Conservation (phyloP, 2,888 invertebrate genomes). For the Amphipyra berbera region DNA sequence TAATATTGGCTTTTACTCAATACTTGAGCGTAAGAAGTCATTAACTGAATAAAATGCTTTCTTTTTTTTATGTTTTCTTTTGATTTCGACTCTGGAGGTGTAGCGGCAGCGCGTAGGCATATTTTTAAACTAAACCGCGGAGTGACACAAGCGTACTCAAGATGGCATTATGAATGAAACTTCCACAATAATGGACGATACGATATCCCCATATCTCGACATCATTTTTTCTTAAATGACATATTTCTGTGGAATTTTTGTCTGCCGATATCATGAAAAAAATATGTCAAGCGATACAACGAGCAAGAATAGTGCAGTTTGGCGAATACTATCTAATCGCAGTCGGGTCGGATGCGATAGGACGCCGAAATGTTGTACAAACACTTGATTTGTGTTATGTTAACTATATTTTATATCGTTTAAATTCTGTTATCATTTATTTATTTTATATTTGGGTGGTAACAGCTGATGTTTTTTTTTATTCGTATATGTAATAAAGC, state of each 20-base stretch:
- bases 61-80: too few relatives aligned
- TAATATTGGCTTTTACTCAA: too few relatives aligned
- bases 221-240: background rate
- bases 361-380: slow-evolving; percentile 42
- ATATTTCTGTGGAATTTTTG: slow-evolving; percentile 23
- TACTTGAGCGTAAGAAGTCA: too few relatives aligned
- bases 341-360: slow-evolving; percentile 51
- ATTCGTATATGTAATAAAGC: background rate
- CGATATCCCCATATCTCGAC: too few relatives aligned
- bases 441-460: slow-evolving; percentile 22
- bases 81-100: too few relatives aligned
- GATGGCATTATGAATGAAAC: background rate
- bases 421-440: slow-evolving; percentile 22
- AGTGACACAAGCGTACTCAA: too few relatives aligned
- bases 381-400: slow-evolving; percentile 37
- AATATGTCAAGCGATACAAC: slow-evolving; percentile 46
- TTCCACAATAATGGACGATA: background rate
- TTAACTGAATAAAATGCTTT: too few relatives aligned
- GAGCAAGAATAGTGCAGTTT: slow-evolving; percentile 26
- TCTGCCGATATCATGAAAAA: slow-evolving; percentile 32
- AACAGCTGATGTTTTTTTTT: slow-evolving; percentile 10
- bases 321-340: slow-evolving; percentile 54
- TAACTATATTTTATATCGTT: slow-evolving; percentile 33
- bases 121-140: too few relatives aligned
- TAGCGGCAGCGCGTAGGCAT: too few relatives aligned